These are phyloP conservation scores for Endotricha flammealis DNA, from an alignment of 2,888 invertebrate species.

Conservation along the genomic window DNA sequence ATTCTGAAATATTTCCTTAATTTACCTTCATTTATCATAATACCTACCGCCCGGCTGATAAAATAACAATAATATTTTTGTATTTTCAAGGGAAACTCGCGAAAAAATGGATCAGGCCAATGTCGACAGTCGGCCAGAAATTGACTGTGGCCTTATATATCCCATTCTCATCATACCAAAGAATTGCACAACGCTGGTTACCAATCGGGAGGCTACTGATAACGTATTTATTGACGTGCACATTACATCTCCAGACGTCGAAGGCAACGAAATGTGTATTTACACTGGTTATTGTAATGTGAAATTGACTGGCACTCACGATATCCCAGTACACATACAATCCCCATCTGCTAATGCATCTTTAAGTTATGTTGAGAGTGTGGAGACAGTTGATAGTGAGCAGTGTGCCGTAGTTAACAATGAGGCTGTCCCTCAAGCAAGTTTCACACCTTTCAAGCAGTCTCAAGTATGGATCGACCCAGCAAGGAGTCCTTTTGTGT, in stretches of 20 bases:
- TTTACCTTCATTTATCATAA: constrained; percentile 39
- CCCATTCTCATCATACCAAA: constrained; percentile 58
- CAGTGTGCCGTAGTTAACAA: too few relatives aligned
- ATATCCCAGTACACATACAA: constrained; percentile 24
- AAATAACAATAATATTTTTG: constrained; percentile 23
- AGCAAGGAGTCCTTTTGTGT: constrained; percentile 52
- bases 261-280: constrained; percentile 46
- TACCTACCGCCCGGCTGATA: constrained; percentile 12
- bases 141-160: too few relatives aligned
- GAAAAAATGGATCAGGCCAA: constrained; percentile 43
- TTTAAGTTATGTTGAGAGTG: constrained; percentile 11
- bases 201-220: constrained; percentile 43
- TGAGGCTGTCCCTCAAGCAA: constrained; percentile 31
- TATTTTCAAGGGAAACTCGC: constrained; percentile 28
- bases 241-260: constrained; percentile 48
- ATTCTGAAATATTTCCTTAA: constrained; percentile 28
- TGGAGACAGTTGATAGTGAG: constrained; percentile 3
- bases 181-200: constrained; percentile 47
- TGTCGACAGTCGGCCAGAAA: too few relatives aligned
- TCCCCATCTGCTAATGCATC: constrained; percentile 14
- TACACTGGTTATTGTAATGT: constrained; percentile 59
- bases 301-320: constrained; percentile 46
- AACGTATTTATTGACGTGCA: constrained; percentile 53
- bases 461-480: constrained; percentile 66
- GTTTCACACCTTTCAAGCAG: constrained; percentile 36